These are phyloP conservation scores for Brenthis hecate DNA, from an alignment of 2,888 invertebrate genomes.

Conservation along the genomic window DNA sequence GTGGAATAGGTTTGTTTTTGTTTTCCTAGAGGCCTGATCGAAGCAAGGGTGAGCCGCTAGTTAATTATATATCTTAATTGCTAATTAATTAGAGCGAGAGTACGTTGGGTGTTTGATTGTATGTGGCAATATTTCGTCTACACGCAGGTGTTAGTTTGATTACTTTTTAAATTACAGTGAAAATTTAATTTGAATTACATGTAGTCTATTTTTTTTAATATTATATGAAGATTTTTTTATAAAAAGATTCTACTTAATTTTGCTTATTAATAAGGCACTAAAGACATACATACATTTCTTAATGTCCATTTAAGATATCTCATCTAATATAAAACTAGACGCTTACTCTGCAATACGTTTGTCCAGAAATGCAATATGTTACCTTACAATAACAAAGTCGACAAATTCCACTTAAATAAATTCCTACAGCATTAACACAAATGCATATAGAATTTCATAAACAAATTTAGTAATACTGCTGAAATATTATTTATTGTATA, in stretches of 20 bases:
- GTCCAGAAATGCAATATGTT: slow-evolving; percentile 52
- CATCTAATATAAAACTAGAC: slow-evolving; percentile 48
- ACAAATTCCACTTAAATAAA: slow-evolving; percentile 59
- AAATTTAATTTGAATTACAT: slow-evolving; percentile 5
- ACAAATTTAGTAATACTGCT: slow-evolving; percentile 46
- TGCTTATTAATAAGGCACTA: no score
- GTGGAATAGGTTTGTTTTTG: no score
- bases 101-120: not conserved
- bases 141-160: slow-evolving; percentile 5
- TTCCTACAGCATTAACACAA: slow-evolving; percentile 50
- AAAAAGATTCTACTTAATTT: no score
- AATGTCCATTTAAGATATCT: not conserved
- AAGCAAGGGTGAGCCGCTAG: no score
- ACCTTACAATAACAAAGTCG: slow-evolving; percentile 63
- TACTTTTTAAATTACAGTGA: slow-evolving; percentile 5
- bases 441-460: slow-evolving; percentile 58
- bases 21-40: no score
- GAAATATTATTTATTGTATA: slow-evolving; percentile 32
- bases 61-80: slow-evolving; percentile 3
- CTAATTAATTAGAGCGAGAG: not conserved
- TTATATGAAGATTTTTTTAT: no score
- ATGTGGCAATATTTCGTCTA: not conserved
- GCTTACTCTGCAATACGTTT: slow-evolving; percentile 55
- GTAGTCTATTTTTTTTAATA: not conserved
- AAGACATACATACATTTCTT: not conserved